Percentiles rank a stretch among this genome's conserved stretches.
These are phyloP conservation scores for Chondrosia reniformis DNA, from an alignment of 37 sponge, comb jelly and placozoan genomes.

Conservation along the genomic window DNA sequence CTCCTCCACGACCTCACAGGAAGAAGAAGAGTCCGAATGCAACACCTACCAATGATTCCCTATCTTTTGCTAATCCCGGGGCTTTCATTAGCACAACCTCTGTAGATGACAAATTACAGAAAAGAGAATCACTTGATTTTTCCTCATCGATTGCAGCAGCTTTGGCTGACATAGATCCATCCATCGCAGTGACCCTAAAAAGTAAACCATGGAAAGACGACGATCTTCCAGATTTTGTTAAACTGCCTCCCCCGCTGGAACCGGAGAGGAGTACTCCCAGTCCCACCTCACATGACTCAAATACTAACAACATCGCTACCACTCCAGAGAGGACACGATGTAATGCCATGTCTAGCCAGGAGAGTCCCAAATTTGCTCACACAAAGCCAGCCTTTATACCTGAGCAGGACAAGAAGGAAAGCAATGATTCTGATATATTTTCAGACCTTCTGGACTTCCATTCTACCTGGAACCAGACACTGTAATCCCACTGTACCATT, in stretches of 20 bases:
- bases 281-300: too few species aligned
- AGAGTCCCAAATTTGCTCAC: too few species aligned
- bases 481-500: too few species aligned
- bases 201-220: not conserved
- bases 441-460: too few species aligned
- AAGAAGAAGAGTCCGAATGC: not conserved
- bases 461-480: too few species aligned
- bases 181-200: not conserved
- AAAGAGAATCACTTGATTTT: not conserved
- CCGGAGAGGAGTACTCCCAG: not conserved
- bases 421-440: too few species aligned
- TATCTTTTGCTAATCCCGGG: too few species aligned
- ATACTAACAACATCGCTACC: too few species aligned
- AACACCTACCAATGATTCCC: not conserved
- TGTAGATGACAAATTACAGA: not conserved
- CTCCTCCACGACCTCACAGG: slow-evolving; percentile 1
- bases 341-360: too few species aligned
- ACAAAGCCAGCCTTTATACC: too few species aligned
- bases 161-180: slow-evolving; percentile 7
- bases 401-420: too few species aligned
- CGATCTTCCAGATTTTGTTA: not conserved
- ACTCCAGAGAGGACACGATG: too few species aligned
- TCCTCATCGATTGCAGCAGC: slow-evolving; percentile 8
- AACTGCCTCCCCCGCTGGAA: not conserved
- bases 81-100: not conserved